Conservation (phyloP, 1,140 invertebrate species). For the Monochamus saltuarius region DNA sequence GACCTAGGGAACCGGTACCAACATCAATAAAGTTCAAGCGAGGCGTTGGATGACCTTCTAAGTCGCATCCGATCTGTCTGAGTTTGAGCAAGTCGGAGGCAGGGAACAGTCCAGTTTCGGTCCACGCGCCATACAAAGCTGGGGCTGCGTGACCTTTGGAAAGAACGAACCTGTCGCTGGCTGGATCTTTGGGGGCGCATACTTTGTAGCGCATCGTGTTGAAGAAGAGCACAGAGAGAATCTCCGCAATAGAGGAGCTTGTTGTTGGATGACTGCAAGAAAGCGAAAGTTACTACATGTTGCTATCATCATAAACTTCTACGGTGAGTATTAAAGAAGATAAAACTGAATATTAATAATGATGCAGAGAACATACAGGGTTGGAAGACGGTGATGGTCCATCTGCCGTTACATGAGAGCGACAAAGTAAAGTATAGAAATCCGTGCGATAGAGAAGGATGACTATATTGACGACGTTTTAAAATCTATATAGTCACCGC, state of each 20-base stretch:
- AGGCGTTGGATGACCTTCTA: conserved; percentile 98
- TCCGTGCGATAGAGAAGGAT: too few species aligned
- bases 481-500: too few species aligned
- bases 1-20: conserved; percentile 96
- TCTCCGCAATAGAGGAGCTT: conserved; percentile 97
- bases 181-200: conserved; percentile 77
- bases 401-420: too few species aligned
- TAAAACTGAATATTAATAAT: too few species aligned
- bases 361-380: too few species aligned
- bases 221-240: conserved; percentile 98
- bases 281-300: background rate
- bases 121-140: conserved; percentile 98
- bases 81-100: conserved; percentile 81
- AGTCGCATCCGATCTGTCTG: conserved; percentile 89
- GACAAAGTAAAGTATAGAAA: too few species aligned
- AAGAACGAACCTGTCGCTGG: conserved; percentile 92
- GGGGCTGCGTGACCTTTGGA: conserved; percentile 99
- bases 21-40: conserved; percentile 97
- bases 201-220: conserved; percentile 94
- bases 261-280: conserved; percentile 92
- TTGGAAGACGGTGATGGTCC: too few species aligned
- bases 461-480: too few species aligned
- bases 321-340: too few species aligned
- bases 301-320: too few species aligned
- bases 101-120: conserved; percentile 92